Evolutionary conservation across 2,113 vertebrate genomes (phyloP), one percentile per base, ranked within the genome.

Genomic region (Morone chrysops): DNA sequence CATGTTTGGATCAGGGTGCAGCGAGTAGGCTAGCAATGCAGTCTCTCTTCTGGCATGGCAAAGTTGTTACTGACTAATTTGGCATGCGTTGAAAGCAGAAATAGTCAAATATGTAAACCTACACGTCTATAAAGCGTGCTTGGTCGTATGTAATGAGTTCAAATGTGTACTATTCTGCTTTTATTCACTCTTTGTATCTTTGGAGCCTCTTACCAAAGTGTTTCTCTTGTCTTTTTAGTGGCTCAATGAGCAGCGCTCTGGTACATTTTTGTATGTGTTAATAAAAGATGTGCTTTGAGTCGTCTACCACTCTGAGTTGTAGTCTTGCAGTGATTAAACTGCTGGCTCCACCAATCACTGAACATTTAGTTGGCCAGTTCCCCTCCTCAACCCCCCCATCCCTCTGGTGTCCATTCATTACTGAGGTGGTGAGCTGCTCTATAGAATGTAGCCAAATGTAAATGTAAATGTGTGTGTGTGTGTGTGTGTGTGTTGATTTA

Each of bases 371-470:
- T 70, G 56, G 66, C 67, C 38, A 45, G 45, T 68, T 12, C 2
- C 6, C 4, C 66, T 50, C 9, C 13, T 22, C 31, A 4, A 6
- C 22, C 57, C 20, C 18, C 38, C 7, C 31, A 25, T 85, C 74
- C 56, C 68, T 82, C 61, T 69, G 57, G 80, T 10, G 4, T 85
- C 66, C 72, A 81, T 87, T 92, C 80, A 89, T 87, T 84, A 80
- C 71, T 80, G 50, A 41, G 76, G 47, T 85, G 65, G 54, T 67
- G 72, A 86, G 77, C 73, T 70, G 75, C 75, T 84, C 74, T 60
- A 59, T 47, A 85, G 59, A 87, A 82, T 68, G 2, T 43, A 66
- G 62, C 86, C 80, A 81, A 77, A 54, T 63, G 62, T 83, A 54
- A 20, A 45, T 18, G 31, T 31, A 2, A 2, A 2, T 31, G 31